These are phyloP conservation scores for Hybognathus amarus DNA, from an alignment of 2,797 vertebrate genomes.

Conservation along the genomic window DNA sequence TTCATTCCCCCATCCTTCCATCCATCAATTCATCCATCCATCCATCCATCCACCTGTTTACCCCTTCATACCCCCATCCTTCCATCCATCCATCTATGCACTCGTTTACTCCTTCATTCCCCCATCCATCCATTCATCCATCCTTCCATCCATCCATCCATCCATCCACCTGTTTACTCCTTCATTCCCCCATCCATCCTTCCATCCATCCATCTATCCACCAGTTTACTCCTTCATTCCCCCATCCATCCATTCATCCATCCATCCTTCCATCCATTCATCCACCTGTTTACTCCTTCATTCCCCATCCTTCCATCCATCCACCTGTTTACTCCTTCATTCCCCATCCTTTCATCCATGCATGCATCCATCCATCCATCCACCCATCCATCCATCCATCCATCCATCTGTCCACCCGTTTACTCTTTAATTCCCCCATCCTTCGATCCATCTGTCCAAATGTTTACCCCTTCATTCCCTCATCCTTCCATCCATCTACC, in stretches of 20 bases:
- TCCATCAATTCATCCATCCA: background rate
- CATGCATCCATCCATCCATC: background rate
- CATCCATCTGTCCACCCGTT: background rate
- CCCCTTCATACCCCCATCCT: background rate
- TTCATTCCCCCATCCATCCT: too few relatives aligned
- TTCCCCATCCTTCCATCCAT: background rate
- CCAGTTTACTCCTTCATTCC: too few relatives aligned
- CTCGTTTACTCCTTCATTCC: background rate
- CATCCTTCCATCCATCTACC: background rate
- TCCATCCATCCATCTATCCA: too few relatives aligned
- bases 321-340: background rate
- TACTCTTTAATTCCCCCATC: background rate
- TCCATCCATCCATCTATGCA: background rate
- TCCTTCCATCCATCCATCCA: background rate
- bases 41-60: background rate
- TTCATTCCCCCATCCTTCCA: too few relatives aligned
- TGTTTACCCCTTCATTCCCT: background rate
- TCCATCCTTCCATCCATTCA: background rate
- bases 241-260: too few relatives aligned
- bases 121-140: background rate
- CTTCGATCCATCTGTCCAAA: background rate
- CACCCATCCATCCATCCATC: fast-evolving
- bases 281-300: background rate
- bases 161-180: background rate
- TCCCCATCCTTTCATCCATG: too few relatives aligned